Conservation (phyloP, 2,888 invertebrate genomes). For the Sisyra terminalis region DNA sequence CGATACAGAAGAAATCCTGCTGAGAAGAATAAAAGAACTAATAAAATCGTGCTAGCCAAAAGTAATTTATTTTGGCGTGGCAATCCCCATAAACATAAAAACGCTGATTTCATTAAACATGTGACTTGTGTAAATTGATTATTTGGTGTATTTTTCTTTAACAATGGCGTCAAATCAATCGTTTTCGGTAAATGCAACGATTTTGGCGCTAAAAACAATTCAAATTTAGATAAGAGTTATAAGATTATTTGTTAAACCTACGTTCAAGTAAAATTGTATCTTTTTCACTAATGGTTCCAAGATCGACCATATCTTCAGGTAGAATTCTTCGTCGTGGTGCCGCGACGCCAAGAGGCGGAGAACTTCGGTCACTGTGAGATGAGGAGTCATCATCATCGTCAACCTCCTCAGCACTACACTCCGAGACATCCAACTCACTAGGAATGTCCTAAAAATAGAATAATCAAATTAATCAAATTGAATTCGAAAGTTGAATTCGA, state of each 20-base stretch:
- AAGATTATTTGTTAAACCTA: not conserved
- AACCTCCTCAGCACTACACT: not conserved
- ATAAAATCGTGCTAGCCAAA: constrained; percentile 33
- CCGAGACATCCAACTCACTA: not conserved
- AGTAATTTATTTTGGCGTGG: constrained; percentile 34
- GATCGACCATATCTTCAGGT: too few relatives aligned
- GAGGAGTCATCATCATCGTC: not conserved
- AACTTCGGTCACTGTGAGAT: not conserved
- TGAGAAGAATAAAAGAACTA: constrained; percentile 36
- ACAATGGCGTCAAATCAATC: not conserved
- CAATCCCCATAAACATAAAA: constrained; percentile 20
- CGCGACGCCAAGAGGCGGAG: too few relatives aligned
- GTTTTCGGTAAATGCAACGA: not conserved
- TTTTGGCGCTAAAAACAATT: not conserved
- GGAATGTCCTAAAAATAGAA: not conserved
- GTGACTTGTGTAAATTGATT: not conserved
- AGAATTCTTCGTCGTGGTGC: too few relatives aligned
- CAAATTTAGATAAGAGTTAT: not conserved
- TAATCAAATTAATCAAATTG: too few relatives aligned
- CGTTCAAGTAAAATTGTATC: not conserved
- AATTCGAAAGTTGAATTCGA: not conserved
- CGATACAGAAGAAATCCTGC: constrained; percentile 38
- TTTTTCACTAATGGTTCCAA: not conserved
- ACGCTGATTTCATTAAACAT: constrained; percentile 9
- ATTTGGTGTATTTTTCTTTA: not conserved